Evolutionary conservation across 1,140 invertebrate genomes (phyloP).

Genomic region (Chrysomallon squamiferum): DNA sequence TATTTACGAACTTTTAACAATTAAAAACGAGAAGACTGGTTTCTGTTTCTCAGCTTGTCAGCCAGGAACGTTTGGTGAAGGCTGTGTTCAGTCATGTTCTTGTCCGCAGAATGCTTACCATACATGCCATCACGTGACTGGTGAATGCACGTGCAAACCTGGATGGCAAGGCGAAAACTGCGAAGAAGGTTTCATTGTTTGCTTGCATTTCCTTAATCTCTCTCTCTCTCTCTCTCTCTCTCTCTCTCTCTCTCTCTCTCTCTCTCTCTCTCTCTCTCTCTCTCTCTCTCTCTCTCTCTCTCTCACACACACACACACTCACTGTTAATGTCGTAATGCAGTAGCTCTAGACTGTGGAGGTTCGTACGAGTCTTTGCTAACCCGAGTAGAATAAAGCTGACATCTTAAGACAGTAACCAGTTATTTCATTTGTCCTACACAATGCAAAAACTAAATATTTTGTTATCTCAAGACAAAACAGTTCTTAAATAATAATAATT

Average conservation of each 20-base stretch:
- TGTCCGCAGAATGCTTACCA: background rate
- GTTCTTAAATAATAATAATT: too few relatives aligned
- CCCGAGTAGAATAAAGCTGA: too few relatives aligned
- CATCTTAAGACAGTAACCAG: too few relatives aligned
- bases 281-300: constrained; percentile 1
- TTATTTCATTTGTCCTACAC: too few relatives aligned
- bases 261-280: constrained; percentile 8
- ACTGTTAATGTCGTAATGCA: too few relatives aligned
- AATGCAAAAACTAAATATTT: too few relatives aligned
- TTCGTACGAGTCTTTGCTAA: too few relatives aligned
- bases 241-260: constrained; percentile 1
- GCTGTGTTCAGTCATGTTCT: background rate
- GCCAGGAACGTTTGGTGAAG: background rate
- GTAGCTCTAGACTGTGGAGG: too few relatives aligned
- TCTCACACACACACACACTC: background rate
- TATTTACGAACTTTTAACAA: too few relatives aligned
- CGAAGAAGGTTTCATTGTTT: too few relatives aligned
- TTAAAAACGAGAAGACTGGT: too few relatives aligned
- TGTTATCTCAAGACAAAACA: too few relatives aligned
- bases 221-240: constrained; percentile 2
- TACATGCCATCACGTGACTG: background rate
- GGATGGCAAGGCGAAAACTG: background rate
- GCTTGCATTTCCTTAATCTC: background rate
- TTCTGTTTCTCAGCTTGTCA: background rate
- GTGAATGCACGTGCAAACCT: background rate